Conservation (phyloP, 1,140 invertebrate species). For the Ceratina australensis region DNA sequence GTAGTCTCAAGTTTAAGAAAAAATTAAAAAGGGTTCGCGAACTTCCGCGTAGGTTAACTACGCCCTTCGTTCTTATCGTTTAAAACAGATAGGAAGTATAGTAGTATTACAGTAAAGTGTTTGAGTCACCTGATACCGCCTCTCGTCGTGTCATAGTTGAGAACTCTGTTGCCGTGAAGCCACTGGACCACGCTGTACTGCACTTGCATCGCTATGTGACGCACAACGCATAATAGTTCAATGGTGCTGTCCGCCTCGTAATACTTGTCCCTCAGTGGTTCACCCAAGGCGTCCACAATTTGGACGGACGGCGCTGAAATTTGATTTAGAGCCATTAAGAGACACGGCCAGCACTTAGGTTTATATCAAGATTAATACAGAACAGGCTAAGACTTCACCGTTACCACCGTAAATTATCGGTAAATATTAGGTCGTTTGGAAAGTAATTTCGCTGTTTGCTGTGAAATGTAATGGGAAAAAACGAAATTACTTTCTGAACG, state of each 20-base stretch:
- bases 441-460: no score
- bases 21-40: neutral
- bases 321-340: slow-evolving; percentile 16
- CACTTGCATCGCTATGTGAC: slow-evolving; percentile 84
- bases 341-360: neutral
- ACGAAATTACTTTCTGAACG: no score
- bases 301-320: slow-evolving; percentile 86
- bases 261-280: slow-evolving; percentile 85
- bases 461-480: no score
- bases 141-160: slow-evolving; percentile 87
- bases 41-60: neutral
- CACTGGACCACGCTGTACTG: slow-evolving; percentile 84
- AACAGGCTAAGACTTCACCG: neutral
- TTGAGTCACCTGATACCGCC: slow-evolving; percentile 85
- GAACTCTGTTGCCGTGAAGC: slow-evolving; percentile 85
- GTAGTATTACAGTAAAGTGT: slow-evolving; percentile 19
- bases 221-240: slow-evolving; percentile 86
- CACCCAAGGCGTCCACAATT: slow-evolving; percentile 87
- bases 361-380: no score
- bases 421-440: no score
- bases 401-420: neutral
- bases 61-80: neutral
- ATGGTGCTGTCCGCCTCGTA: slow-evolving; percentile 89
- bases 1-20: no score
- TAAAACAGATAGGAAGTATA: neutral